A percentile compares a stretch with the other conserved stretches of the same genome.
Evolutionary conservation across 2,797 vertebrate genomes (phyloP).

Genomic region (Carduelis carduelis): DNA sequence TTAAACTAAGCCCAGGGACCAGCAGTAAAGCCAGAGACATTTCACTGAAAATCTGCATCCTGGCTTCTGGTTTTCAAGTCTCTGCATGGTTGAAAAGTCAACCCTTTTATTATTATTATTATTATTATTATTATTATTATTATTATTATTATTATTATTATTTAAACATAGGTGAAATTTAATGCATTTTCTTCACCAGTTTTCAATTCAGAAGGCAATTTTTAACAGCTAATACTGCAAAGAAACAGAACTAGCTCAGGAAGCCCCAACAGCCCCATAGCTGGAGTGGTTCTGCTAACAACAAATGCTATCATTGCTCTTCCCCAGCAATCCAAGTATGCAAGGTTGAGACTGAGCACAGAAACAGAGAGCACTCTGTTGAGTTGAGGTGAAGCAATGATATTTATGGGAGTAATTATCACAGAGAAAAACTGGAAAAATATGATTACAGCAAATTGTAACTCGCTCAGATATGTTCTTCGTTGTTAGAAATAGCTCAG

Average conservation of each 20-base stretch:
- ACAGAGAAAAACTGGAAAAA: conserved; percentile 57
- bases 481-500: conserved; percentile 47
- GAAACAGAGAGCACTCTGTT: background rate
- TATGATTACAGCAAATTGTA: conserved; percentile 51
- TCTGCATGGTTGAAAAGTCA: background rate
- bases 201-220: background rate
- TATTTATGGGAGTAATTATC: conserved; percentile 63
- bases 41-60: background rate
- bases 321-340: background rate
- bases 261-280: background rate
- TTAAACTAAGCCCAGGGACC: background rate
- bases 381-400: conserved; percentile 47
- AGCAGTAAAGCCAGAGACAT: background rate
- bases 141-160: background rate
- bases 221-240: background rate
- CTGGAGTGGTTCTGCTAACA: background rate
- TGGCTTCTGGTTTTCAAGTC: background rate
- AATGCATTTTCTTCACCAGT: background rate
- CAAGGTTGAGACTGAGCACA: background rate
- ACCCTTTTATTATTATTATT: background rate
- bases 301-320: background rate
- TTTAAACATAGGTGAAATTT: background rate
- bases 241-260: background rate
- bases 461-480: conserved; percentile 35
- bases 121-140: background rate